Evolutionary conservation across 2,113 vertebrate species (phyloP), one percentile per base, ranked within the genome.

Genomic region (Bettongia penicillata): DNA sequence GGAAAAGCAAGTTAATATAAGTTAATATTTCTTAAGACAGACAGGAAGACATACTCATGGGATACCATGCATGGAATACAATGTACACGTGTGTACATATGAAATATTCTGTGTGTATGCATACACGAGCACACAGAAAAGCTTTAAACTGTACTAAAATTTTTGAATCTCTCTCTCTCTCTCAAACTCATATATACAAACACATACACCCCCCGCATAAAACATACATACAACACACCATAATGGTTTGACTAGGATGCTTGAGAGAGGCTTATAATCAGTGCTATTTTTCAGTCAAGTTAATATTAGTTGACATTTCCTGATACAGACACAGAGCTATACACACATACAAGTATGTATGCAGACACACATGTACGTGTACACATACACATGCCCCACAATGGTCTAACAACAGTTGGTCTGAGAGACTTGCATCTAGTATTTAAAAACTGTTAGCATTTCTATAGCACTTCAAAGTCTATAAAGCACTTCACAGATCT

Each of bases 1-100:
- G 43, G 97, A 97, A 98, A 91, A 92, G 28, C 97, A 97, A 98
- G 89, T 94, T 61, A 94, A 93, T 48, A 89, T 94, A 96, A 96
- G n/a, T 28, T 51, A 94, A 93, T 24, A 95, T 26, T 51, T 95
- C 51, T 57, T 94, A 8, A 89, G 47, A 61, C 25, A 57, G 25
- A 90, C 2, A 37, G 3, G 31, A 68, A 31, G 31, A 68, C 57
- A 77, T 77, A 19, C n/a, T n/a, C 61, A 77, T 77, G 37, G 12
- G 19, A 77, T 77, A 14, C 5, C 61, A n/a, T 19, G 37, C 4
- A 19, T 19, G 61, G 37, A 77, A 77, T 14, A 31, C 31, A 12
- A 61, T 31, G 10, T 19, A n/a, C 16, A 14, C 14, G 10, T 51
- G 51, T 52, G 51, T 57, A 31, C 10, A 19, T 16, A 3, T n/a